Conservation (phyloP, 2,888 invertebrate genomes). For the Trichacis sp. region DNA sequence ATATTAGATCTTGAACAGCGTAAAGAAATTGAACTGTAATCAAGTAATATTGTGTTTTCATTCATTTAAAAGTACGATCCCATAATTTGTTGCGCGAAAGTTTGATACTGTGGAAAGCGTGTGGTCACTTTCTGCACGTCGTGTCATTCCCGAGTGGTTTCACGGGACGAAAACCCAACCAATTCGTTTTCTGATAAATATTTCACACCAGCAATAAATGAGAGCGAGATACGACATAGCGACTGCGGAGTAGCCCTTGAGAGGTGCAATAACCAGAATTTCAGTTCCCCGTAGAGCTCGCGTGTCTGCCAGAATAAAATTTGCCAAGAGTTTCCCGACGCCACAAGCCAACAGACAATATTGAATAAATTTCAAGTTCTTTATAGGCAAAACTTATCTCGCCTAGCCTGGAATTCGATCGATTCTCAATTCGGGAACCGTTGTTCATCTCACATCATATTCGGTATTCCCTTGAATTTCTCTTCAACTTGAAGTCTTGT, state of each 20-base stretch:
- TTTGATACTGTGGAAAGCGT: conserved; percentile 56
- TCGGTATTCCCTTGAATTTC: no score
- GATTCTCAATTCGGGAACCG: no score
- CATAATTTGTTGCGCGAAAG: no score
- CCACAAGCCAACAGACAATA: conserved; percentile 7
- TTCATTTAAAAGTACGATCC: no score
- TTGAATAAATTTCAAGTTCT: conserved; percentile 10
- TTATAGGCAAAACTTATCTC: neutral
- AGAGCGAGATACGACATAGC: conserved; percentile 32
- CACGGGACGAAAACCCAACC: conserved; percentile 14
- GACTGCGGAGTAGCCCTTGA: neutral
- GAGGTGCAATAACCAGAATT: conserved; percentile 11
- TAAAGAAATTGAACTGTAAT: no score
- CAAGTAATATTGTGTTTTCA: no score
- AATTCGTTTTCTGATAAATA: conserved; percentile 49
- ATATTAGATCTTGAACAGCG: no score
- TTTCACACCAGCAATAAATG: conserved; percentile 52
- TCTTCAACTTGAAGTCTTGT: no score
- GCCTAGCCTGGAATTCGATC: neutral
- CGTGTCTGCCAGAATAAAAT: conserved; percentile 13
- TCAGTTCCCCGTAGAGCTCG: conserved; percentile 5
- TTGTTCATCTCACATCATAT: no score
- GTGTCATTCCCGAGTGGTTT: conserved; percentile 1
- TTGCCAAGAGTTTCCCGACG: conserved; percentile 4
- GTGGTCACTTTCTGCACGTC: conserved; percentile 46